Conservation (phyloP, 2,888 invertebrate species). For the Blastobasis lacticolella region DNA sequence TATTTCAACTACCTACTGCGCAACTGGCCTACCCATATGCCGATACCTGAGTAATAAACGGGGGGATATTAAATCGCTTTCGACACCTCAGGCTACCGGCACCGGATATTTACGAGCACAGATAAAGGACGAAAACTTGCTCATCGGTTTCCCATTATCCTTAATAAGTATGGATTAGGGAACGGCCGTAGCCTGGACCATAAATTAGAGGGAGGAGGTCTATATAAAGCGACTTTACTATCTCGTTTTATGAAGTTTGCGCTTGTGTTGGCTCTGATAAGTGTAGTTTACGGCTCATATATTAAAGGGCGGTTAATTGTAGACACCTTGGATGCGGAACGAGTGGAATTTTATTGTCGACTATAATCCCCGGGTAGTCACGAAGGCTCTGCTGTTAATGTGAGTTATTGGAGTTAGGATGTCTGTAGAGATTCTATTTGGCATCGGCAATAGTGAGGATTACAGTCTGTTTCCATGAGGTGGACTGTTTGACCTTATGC, state of each 20-base stretch:
- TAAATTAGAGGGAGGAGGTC: constrained; percentile 58
- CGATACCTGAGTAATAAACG: constrained; percentile 32
- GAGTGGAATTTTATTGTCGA: too few relatives aligned
- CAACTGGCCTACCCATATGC: too few relatives aligned
- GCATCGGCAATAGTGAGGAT: too few relatives aligned
- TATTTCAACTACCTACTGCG: too few relatives aligned
- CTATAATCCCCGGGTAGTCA: too few relatives aligned
- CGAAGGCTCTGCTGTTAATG: too few relatives aligned
- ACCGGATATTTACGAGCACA: constrained; percentile 52
- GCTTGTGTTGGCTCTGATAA: constrained; percentile 52
- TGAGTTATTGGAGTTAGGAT: too few relatives aligned
- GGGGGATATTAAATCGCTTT: constrained; percentile 48
- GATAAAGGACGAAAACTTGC: constrained; percentile 67
- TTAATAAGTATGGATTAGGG: constrained; percentile 71
- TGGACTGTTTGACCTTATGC: too few relatives aligned
- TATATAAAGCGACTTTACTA: constrained; percentile 61
- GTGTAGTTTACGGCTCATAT: constrained; percentile 55
- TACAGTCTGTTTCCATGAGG: too few relatives aligned
- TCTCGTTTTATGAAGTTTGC: constrained; percentile 46
- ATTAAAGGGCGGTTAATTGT: constrained; percentile 49
- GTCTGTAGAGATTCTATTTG: too few relatives aligned
- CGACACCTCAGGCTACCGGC: constrained; percentile 52
- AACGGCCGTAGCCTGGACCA: constrained; percentile 45
- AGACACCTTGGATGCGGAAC: constrained; percentile 13
- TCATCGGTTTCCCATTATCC: constrained; percentile 69